Percentiles rank a stretch among this genome's conserved stretches.
Evolutionary conservation across 2,797 vertebrate species (phyloP).

Genomic region (Mormyrus hasselquistii): DNA sequence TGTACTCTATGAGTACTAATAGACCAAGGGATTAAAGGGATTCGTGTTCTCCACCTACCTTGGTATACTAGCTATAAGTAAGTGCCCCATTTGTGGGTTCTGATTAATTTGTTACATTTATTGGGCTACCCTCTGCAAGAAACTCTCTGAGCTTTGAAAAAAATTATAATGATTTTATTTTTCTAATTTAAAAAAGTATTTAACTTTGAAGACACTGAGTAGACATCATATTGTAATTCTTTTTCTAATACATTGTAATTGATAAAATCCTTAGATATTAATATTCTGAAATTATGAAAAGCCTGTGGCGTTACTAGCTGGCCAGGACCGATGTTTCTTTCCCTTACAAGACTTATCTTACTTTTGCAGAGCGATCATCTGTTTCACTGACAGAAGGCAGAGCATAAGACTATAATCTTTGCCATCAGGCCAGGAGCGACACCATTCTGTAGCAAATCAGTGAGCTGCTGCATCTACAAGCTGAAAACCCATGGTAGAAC

Average conservation of each 20-base stretch:
- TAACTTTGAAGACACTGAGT: neutral
- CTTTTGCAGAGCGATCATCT: neutral
- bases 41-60: neutral
- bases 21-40: neutral
- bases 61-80: neutral
- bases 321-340: neutral
- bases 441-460: neutral
- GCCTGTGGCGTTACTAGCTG: neutral
- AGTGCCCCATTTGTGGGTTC: neutral
- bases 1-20: neutral
- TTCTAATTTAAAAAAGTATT: neutral
- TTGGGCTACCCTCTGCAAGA: neutral
- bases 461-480: neutral
- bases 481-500: conserved; percentile 3
- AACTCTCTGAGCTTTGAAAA: neutral
- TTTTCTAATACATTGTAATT: neutral
- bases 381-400: neutral
- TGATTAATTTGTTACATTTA: neutral
- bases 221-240: neutral
- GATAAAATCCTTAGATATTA: neutral
- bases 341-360: neutral
- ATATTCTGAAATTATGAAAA: neutral
- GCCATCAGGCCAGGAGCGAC: neutral
- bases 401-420: neutral
- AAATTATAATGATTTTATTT: neutral